phyloP scores from a whole-genome alignment of 2,113 vertebrate species.

The Eudyptes chrysolophus region DNA sequence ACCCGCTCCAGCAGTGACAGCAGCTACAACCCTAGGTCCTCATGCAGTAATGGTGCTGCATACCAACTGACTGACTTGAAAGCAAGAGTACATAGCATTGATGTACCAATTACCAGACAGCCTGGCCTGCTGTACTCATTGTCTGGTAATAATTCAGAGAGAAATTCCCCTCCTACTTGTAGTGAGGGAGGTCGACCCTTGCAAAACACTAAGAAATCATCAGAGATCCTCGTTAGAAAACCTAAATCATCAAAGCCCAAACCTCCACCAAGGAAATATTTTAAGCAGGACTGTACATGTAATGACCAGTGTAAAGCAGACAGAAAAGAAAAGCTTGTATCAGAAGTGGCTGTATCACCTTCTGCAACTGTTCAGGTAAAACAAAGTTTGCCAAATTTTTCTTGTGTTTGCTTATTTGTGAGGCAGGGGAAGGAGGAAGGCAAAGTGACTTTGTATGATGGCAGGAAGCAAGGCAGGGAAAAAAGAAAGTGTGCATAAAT shows the following conservation, averaged over 20 bases:
- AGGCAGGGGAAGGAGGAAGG: neutral
- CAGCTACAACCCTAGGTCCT: slow-evolving; percentile 72
- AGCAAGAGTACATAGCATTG: slow-evolving; percentile 69
- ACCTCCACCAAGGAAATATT: slow-evolving; percentile 78
- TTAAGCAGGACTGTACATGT: slow-evolving; percentile 77
- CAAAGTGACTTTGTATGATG: neutral
- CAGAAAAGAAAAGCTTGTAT: slow-evolving; percentile 48
- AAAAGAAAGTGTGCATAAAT: neutral
- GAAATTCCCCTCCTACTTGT: slow-evolving; percentile 46
- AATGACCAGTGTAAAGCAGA: slow-evolving; percentile 59
- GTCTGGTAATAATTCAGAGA: slow-evolving; percentile 39
- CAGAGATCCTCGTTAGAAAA: slow-evolving; percentile 73
- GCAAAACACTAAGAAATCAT: slow-evolving; percentile 69
- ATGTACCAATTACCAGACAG: slow-evolving; percentile 66
- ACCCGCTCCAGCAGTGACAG: slow-evolving; percentile 89
- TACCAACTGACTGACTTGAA: slow-evolving; percentile 56
- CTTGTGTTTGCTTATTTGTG: neutral
- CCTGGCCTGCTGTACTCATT: neutral
- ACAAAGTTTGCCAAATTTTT: neutral
- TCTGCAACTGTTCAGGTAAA: slow-evolving; percentile 76
- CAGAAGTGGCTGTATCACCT: neutral
- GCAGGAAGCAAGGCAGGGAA: neutral
- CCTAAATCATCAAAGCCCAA: slow-evolving; percentile 78
- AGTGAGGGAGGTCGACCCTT: slow-evolving; percentile 59
- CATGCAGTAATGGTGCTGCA: neutral